phyloP scores from a whole-genome alignment of 30 jellyfish, hydroid and myxozoan species.

The Calvadosia cruxmelitensis region DNA sequence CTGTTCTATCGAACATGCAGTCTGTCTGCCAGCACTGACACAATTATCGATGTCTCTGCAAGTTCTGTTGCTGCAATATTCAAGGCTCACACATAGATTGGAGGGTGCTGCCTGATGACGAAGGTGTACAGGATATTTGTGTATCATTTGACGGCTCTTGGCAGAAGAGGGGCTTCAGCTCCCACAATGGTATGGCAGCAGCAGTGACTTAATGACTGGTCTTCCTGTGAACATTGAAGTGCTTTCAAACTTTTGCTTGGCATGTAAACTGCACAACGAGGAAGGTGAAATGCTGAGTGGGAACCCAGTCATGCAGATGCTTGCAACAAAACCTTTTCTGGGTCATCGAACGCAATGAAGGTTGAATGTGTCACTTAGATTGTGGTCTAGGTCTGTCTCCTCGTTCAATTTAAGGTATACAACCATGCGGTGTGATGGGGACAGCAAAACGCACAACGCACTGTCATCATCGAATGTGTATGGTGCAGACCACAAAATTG shows the following conservation, averaged over 20 bases:
- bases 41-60: too few species aligned
- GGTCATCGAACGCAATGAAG: too few species aligned
- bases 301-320: neutral
- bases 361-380: too few species aligned
- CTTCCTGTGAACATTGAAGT: conserved; percentile 34
- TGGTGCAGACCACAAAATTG: too few species aligned
- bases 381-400: too few species aligned
- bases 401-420: too few species aligned
- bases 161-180: conserved; percentile 36
- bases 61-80: neutral
- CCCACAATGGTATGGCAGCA: conserved; percentile 34
- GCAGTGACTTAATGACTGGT: conserved; percentile 29
- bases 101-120: conserved; percentile 2
- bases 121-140: conserved; percentile 8
- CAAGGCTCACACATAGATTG: conserved; percentile 5
- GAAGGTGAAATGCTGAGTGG: conserved; percentile 9
- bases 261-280: conserved; percentile 7
- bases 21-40: too few species aligned
- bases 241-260: conserved; percentile 7
- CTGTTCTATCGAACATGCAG: too few species aligned
- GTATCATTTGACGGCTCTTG: conserved; percentile 32
- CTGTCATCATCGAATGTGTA: too few species aligned
- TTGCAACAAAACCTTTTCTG: conserved; percentile 6
- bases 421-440: too few species aligned
- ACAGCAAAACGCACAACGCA: too few species aligned